Evolutionary conservation across 2,888 invertebrate species (phyloP).

Genomic region (Chymomyza procnemis): DNA sequence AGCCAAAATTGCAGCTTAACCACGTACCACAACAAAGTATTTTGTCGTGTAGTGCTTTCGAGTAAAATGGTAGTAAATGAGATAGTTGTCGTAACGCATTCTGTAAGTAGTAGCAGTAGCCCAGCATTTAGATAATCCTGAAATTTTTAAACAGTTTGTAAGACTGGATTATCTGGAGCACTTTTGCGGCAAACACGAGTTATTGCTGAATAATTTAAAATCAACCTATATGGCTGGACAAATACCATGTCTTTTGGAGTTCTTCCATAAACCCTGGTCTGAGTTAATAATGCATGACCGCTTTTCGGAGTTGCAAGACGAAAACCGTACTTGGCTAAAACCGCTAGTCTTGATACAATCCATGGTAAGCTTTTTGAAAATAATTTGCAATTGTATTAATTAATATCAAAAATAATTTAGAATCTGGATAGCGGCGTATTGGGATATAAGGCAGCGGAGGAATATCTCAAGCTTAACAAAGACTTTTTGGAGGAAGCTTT

Average conservation of each 20-base stretch:
- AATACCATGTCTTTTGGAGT: slow-evolving; percentile 60
- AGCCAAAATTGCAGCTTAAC: slow-evolving; percentile 31
- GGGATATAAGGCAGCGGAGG: slow-evolving; percentile 1
- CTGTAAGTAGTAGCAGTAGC: slow-evolving; percentile 37
- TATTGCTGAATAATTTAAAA: slow-evolving; percentile 63
- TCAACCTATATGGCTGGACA: slow-evolving; percentile 37
- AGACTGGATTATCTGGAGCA: slow-evolving; percentile 62
- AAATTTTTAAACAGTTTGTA: slow-evolving; percentile 11
- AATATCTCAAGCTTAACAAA: slow-evolving; percentile 37
- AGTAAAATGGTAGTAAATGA: slow-evolving; percentile 63
- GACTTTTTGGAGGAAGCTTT: slow-evolving; percentile 44
- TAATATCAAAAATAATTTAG: background rate
- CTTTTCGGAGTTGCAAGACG: slow-evolving; percentile 48
- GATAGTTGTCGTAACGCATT: slow-evolving; percentile 64
- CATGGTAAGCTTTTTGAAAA: background rate
- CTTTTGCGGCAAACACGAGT: slow-evolving; percentile 69
- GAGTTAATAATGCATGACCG: slow-evolving; percentile 66
- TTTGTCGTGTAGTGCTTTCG: slow-evolving; percentile 62
- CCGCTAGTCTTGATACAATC: slow-evolving; percentile 22
- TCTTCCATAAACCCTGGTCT: slow-evolving; percentile 64
- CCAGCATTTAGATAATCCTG: background rate
- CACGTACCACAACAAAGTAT: slow-evolving; percentile 57
- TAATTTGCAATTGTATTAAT: too few species aligned
- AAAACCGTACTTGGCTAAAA: slow-evolving; percentile 36
- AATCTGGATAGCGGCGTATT: background rate